Evolutionary conservation across 2,113 vertebrate species (phyloP).

Genomic region (Psittacus erithacus): DNA sequence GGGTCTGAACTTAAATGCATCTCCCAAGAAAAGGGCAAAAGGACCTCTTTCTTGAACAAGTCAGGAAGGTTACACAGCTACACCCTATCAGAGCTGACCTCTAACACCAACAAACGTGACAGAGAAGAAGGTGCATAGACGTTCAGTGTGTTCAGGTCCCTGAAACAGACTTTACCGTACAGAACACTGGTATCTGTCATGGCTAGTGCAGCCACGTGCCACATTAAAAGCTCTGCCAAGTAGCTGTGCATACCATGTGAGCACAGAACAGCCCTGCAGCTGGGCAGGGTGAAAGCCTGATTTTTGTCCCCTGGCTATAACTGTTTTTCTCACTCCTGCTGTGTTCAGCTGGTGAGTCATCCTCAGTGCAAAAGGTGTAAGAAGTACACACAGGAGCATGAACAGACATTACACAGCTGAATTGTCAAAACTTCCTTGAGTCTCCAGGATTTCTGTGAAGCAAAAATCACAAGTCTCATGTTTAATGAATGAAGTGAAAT

Average conservation of each 20-base stretch:
- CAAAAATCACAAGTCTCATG: background rate
- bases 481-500: constrained; percentile 25
- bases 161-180: background rate
- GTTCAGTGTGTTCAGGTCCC: background rate
- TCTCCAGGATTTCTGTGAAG: background rate
- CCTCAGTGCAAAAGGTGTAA: background rate
- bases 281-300: background rate
- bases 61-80: background rate
- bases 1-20: background rate
- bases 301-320: background rate
- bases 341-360: background rate
- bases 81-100: background rate
- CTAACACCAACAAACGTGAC: background rate
- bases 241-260: background rate
- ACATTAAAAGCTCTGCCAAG: background rate
- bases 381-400: background rate
- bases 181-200: background rate
- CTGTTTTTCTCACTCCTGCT: background rate
- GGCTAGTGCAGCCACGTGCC: background rate
- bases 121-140: background rate
- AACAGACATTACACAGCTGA: constrained; percentile 19
- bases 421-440: background rate
- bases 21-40: background rate
- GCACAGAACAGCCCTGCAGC: background rate
- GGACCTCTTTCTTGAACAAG: background rate